Percentiles rank a stretch among this genome's conserved stretches.
phyloP scores from a whole-genome alignment of 2,797 vertebrate genomes.

The Eurystomus glaucurus region DNA sequence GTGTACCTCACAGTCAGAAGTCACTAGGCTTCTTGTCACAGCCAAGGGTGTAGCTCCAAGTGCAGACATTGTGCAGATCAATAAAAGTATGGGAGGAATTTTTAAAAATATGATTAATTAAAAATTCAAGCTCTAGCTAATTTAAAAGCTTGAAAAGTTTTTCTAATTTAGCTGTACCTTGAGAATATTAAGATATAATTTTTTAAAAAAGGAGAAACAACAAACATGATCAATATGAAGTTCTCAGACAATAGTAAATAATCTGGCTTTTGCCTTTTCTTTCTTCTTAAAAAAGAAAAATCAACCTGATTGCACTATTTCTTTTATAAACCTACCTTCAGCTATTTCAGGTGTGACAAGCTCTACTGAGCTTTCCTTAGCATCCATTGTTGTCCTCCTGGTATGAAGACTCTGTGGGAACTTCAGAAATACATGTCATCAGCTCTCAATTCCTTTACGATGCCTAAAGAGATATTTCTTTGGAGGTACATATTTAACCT shows the following conservation, averaged over 20 bases:
- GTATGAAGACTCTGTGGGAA: slow-evolving; percentile 11
- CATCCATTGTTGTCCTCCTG: not conserved
- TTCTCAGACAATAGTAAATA: slow-evolving; percentile 4
- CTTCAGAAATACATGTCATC: slow-evolving; percentile 22
- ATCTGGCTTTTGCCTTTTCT: not conserved
- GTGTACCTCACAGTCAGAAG: not conserved
- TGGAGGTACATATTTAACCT: not conserved
- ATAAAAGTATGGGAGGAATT: not conserved
- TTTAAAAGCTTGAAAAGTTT: slow-evolving; percentile 52
- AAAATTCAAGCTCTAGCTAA: slow-evolving; percentile 56
- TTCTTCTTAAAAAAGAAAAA: not conserved
- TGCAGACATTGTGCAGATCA: not conserved
- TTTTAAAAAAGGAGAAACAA: slow-evolving; percentile 27
- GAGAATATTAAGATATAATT: slow-evolving; percentile 17
- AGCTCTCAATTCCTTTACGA: not conserved
- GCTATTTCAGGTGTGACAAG: not conserved
- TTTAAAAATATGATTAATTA: not conserved
- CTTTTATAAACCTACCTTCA: not conserved
- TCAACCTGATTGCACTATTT: slow-evolving; percentile 7
- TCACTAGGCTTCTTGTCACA: not conserved
- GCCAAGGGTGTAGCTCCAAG: not conserved
- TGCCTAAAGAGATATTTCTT: not conserved
- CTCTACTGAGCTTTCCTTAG: slow-evolving; percentile 1
- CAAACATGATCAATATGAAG: not conserved
- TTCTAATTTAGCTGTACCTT: slow-evolving; percentile 46